A percentile compares a stretch with the other conserved stretches of the same genome.
These are phyloP conservation scores for Cinclus mexicanus DNA, from an alignment of 2,113 vertebrate genomes.

Conservation along the genomic window DNA sequence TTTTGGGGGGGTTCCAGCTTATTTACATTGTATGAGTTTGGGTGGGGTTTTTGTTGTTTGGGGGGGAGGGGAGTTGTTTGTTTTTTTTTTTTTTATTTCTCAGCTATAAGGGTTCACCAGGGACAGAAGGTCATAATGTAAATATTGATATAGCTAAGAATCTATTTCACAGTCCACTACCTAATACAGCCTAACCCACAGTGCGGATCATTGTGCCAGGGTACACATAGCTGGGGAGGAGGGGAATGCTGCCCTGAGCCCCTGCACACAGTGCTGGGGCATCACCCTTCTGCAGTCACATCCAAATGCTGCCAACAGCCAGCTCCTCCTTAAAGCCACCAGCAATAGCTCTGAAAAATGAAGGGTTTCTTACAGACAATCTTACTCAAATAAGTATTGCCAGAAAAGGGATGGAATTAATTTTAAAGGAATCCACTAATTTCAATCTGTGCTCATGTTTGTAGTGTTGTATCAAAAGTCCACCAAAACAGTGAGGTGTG, in stretches of 20 bases:
- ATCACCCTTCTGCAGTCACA: neutral
- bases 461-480: accelerated
- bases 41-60: neutral
- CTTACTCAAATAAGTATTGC: neutral
- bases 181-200: neutral
- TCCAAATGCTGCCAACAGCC: neutral
- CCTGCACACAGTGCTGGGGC: accelerated
- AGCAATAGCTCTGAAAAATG: neutral
- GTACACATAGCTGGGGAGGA: neutral
- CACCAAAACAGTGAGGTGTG: neutral
- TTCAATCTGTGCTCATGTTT: neutral
- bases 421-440: neutral
- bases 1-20: slow-evolving; percentile 57
- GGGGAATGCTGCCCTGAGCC: neutral
- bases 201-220: neutral
- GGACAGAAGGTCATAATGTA: neutral
- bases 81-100: neutral
- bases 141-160: neutral
- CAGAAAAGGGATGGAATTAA: neutral
- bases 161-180: neutral
- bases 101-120: neutral
- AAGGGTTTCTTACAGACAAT: neutral
- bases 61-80: neutral
- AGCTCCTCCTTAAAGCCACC: neutral
- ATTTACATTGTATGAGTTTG: neutral